Percentiles rank a stretch among this genome's conserved stretches.
Evolutionary conservation across 2,797 vertebrate species (phyloP).

Genomic region (Sciurus vulgaris): DNA sequence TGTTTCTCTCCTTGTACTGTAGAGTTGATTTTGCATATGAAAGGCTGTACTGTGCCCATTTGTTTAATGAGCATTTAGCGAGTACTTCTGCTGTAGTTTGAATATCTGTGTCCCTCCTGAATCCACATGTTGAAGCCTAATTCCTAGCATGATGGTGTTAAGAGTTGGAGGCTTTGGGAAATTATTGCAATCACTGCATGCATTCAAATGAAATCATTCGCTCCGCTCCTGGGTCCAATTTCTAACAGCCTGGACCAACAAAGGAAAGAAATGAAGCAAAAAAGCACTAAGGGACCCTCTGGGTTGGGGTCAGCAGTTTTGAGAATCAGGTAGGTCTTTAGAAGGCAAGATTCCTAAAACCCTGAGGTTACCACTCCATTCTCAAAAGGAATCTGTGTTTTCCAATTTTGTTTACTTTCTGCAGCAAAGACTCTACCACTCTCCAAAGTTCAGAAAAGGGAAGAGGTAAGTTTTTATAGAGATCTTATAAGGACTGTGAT

Average conservation of each 20-base stretch:
- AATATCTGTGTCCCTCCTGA: background rate
- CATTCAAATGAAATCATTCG: background rate
- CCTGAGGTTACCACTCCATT: background rate
- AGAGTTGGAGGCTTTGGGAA: too few species aligned
- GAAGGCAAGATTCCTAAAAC: accelerated
- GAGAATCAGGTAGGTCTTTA: background rate
- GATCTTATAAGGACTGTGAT: background rate
- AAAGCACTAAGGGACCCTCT: accelerated
- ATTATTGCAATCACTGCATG: background rate
- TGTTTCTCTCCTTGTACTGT: background rate
- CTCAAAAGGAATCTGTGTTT: background rate
- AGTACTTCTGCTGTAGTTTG: background rate
- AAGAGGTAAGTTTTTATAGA: background rate
- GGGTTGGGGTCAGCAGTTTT: accelerated
- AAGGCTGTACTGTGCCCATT: background rate
- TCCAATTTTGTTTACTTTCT: background rate
- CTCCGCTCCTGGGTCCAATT: too few species aligned
- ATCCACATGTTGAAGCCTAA: background rate
- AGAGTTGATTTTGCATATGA: background rate
- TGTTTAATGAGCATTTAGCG: background rate
- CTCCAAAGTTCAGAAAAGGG: background rate
- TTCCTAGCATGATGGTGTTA: background rate
- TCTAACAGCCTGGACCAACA: background rate
- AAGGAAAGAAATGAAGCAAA: background rate
- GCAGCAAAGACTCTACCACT: background rate